A percentile compares a stretch with the other conserved stretches of the same genome.
phyloP scores from a whole-genome alignment of 1,140 invertebrate species.

The Hydropsyche tenuis region DNA sequence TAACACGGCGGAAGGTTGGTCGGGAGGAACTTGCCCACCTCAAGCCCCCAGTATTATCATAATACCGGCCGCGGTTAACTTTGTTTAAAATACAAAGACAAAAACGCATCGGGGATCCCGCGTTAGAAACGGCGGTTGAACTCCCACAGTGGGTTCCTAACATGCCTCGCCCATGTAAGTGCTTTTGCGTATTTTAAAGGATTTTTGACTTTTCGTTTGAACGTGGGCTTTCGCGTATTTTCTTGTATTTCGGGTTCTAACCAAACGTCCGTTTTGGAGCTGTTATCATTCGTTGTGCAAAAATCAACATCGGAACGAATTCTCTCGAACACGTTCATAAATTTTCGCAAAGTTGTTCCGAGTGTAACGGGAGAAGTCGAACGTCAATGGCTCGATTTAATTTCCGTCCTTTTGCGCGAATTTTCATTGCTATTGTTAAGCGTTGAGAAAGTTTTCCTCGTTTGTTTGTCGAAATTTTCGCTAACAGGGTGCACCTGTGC shows the following conservation, averaged over 20 bases:
- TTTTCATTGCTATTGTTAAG: neutral
- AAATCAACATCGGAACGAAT: too few species aligned
- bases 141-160: neutral
- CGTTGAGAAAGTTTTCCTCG: constrained; percentile 9
- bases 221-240: too few species aligned
- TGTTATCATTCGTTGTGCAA: too few species aligned
- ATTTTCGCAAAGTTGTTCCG: too few species aligned
- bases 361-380: too few species aligned
- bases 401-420: neutral
- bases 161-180: neutral
- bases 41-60: neutral
- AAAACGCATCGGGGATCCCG: neutral
- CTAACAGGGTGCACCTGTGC: constrained; percentile 12
- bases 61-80: constrained; percentile 10
- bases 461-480: constrained; percentile 12
- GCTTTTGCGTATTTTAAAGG: neutral
- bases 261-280: too few species aligned
- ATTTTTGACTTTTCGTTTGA: neutral
- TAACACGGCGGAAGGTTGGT: neutral
- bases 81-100: constrained; percentile 22
- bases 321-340: too few species aligned
- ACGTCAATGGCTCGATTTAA: too few species aligned
- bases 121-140: neutral
- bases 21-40: constrained; percentile 3
- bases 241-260: too few species aligned